A percentile compares a stretch with the other conserved stretches of the same genome.
Evolutionary conservation across 2,888 invertebrate genomes (phyloP).

Genomic region (Macrophya annulata): DNA sequence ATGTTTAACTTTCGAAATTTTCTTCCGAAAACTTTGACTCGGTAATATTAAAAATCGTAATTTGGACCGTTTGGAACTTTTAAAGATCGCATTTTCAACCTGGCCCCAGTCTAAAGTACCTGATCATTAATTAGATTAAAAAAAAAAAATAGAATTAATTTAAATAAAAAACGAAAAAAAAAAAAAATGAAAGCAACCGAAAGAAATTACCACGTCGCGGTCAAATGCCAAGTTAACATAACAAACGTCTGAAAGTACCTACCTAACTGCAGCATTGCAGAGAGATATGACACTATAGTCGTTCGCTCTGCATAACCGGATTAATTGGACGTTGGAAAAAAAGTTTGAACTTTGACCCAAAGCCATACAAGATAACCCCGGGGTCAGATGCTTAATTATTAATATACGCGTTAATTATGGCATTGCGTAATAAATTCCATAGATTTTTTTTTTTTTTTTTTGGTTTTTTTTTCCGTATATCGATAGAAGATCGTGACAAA

Average conservation of each 20-base stretch:
- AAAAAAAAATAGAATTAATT: neutral
- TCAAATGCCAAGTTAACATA: neutral
- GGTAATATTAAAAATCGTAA: too few species aligned
- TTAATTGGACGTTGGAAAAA: conserved; percentile 66
- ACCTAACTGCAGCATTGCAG: neutral
- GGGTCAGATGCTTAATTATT: neutral
- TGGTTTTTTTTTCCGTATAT: neutral
- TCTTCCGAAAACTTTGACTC: too few species aligned
- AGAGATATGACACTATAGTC: neutral
- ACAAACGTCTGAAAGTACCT: neutral
- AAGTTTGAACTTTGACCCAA: conserved; percentile 57
- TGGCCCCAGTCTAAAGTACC: neutral
- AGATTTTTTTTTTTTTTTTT: neutral
- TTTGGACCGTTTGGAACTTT: too few species aligned
- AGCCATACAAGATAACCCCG: neutral
- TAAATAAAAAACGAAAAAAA: neutral
- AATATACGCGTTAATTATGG: conserved; percentile 7
- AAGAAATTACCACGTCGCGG: neutral
- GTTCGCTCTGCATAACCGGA: conserved; percentile 61
- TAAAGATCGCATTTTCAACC: too few species aligned
- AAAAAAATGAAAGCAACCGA: neutral
- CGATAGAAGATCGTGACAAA: neutral
- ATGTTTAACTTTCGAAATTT: too few species aligned
- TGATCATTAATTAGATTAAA: neutral
- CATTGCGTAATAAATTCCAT: neutral